phyloP scores from a whole-genome alignment of 2,888 invertebrate genomes.

The Campoletis raptor region DNA sequence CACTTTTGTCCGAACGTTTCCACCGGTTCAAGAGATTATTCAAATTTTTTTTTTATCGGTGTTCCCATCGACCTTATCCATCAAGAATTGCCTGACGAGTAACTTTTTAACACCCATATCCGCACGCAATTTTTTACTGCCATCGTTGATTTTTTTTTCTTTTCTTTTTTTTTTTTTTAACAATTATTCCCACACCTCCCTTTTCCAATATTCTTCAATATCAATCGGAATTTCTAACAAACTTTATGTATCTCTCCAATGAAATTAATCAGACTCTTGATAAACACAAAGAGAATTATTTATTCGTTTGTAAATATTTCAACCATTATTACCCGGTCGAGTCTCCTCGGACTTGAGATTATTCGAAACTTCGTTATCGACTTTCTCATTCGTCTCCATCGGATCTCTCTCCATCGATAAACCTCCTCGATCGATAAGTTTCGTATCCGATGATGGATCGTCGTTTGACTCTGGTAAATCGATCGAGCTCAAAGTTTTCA shows the following conservation, averaged over 20 bases:
- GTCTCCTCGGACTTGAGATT: not conserved
- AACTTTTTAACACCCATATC: not conserved
- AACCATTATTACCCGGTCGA: constrained; percentile 11
- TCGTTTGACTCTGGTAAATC: constrained; percentile 48
- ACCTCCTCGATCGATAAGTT: constrained; percentile 23
- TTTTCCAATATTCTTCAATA: not conserved
- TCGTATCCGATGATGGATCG: constrained; percentile 26
- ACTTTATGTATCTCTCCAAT: not conserved
- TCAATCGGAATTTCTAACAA: constrained; percentile 9
- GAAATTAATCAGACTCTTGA: not conserved
- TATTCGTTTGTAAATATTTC: constrained; percentile 16
- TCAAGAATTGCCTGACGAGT: not conserved
- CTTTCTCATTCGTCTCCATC: constrained; percentile 13
- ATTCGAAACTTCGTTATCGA: constrained; percentile 15
- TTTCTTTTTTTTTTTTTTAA: not conserved
- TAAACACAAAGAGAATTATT: constrained; percentile 16
- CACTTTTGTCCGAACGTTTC: constrained; percentile 21
- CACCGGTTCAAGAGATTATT: constrained; percentile 44
- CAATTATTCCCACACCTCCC: not conserved
- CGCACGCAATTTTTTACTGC: not conserved
- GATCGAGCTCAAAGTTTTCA: constrained; percentile 62
- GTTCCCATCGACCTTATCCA: not conserved
- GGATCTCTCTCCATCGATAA: constrained; percentile 43
- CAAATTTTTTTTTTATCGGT: constrained; percentile 32
- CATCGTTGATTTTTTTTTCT: not conserved